Evolutionary conservation across 2,113 vertebrate species (phyloP).

Genomic region (Toxostoma redivivum): DNA sequence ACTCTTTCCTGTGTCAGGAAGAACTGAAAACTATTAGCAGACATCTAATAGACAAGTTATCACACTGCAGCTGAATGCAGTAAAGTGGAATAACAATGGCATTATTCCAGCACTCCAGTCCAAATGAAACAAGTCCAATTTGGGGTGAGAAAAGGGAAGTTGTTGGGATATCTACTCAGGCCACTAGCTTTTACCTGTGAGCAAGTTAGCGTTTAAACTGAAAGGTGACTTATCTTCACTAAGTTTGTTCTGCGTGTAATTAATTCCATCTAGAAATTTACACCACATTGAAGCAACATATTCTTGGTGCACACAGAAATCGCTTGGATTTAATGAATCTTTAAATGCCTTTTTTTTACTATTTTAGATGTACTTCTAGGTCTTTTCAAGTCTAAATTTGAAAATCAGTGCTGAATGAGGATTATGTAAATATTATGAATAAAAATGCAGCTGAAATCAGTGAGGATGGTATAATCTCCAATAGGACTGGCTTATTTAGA

Average conservation of each 20-base stretch:
- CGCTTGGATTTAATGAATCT: neutral
- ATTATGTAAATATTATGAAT: neutral
- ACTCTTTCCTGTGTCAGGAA: neutral
- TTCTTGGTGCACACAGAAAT: neutral
- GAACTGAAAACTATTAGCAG: neutral
- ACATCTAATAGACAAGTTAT: neutral
- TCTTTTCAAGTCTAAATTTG: neutral
- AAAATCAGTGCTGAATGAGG: neutral
- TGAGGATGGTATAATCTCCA: neutral
- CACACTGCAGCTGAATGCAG: neutral
- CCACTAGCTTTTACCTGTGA: neutral
- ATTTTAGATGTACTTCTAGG: neutral
- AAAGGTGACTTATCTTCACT: neutral
- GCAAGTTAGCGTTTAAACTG: neutral
- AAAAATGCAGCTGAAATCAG: neutral
- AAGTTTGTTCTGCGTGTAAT: neutral
- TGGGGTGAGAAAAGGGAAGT: neutral
- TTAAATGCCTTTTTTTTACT: neutral
- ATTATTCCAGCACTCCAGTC: neutral
- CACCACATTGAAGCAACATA: neutral
- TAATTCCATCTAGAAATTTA: neutral
- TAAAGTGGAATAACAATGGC: neutral
- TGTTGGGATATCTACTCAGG: neutral
- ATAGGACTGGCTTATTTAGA: neutral
- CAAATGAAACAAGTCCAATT: neutral